phyloP scores from a whole-genome alignment of 2,888 invertebrate genomes.

The Sicus ferrugineus region DNA sequence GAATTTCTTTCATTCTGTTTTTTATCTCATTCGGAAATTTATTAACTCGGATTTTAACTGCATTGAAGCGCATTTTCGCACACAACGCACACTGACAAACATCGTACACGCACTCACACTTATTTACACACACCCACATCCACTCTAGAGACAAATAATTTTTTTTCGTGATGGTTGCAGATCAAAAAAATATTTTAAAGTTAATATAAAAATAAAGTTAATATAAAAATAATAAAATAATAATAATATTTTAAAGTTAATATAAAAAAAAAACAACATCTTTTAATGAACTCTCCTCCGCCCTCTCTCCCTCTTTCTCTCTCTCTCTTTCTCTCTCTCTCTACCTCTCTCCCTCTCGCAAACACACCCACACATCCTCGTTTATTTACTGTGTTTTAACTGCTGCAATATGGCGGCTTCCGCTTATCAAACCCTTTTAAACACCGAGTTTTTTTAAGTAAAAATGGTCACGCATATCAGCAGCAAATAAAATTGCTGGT shows the following conservation, averaged over 20 bases:
- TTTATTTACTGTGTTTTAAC: conserved; percentile 12
- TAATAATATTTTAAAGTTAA: too few relatives aligned
- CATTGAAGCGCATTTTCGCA: neutral
- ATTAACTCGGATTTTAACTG: neutral
- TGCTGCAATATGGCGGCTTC: conserved; percentile 25
- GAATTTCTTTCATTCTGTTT: neutral
- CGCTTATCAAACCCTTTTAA: conserved; percentile 27
- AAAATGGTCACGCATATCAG: conserved; percentile 21
- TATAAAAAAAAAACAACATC: too few relatives aligned
- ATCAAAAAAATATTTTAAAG: conserved; percentile 28
- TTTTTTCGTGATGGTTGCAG: conserved; percentile 8
- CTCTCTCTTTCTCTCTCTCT: neutral
- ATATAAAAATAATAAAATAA: too few relatives aligned
- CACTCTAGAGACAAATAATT: neutral
- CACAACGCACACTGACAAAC: neutral
- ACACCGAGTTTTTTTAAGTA: too few relatives aligned
- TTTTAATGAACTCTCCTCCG: too few relatives aligned
- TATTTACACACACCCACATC: neutral
- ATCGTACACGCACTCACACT: too few relatives aligned
- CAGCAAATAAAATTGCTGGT: neutral
- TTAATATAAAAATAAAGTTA: conserved; percentile 18
- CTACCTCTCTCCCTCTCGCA: neutral
- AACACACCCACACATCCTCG: neutral
- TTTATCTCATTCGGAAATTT: neutral
- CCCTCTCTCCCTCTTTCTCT: neutral